Evolutionary conservation across 2,888 invertebrate species (phyloP).

Genomic region (Pseudococcus jackbeardsleyi): DNA sequence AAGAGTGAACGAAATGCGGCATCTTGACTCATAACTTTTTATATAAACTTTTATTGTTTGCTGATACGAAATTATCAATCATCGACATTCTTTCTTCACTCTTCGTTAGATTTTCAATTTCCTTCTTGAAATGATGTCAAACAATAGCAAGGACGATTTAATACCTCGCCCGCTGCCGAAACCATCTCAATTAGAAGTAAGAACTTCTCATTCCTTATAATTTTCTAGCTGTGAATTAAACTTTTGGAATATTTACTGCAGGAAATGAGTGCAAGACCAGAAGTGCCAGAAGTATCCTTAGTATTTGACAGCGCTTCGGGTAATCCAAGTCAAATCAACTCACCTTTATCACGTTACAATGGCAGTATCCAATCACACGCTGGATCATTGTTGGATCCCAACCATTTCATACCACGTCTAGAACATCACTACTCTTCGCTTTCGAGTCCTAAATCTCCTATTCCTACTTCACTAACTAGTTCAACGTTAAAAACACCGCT

Average conservation of each 20-base stretch:
- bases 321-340: not conserved
- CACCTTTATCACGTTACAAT: not conserved
- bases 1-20: not conserved
- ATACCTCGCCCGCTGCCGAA: slow-evolving; percentile 65
- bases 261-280: slow-evolving; percentile 63
- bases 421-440: not conserved
- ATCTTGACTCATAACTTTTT: not conserved
- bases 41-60: not conserved
- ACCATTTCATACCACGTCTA: not conserved
- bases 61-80: not conserved
- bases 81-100: no score
- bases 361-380: not conserved
- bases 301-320: slow-evolving; percentile 62
- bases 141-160: slow-evolving; percentile 61
- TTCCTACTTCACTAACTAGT: not conserved
- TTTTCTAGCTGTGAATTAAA: not conserved
- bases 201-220: not conserved
- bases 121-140: not conserved
- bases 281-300: slow-evolving; percentile 66
- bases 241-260: slow-evolving; percentile 52
- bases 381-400: not conserved
- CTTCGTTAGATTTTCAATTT: not conserved
- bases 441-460: not conserved
- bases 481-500: not conserved
- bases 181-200: slow-evolving; percentile 65